phyloP scores from a whole-genome alignment of 2,888 invertebrate genomes.

The Chalcosyrphus nemorum region DNA sequence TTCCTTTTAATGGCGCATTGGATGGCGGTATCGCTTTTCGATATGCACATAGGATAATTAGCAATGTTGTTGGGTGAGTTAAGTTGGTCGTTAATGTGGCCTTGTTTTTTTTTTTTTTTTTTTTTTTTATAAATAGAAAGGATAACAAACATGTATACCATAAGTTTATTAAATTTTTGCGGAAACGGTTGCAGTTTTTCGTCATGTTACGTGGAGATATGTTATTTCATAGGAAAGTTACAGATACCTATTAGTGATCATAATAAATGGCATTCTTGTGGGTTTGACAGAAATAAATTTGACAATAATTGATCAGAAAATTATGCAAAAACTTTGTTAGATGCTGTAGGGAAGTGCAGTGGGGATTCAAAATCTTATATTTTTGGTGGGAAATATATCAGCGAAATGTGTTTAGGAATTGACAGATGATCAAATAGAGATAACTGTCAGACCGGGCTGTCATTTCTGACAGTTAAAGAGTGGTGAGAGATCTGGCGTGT shows the following conservation, averaged over 20 bases:
- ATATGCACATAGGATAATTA: conserved; percentile 66
- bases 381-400: too few relatives aligned
- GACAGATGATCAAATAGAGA: too few relatives aligned
- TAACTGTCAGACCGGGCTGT: too few relatives aligned
- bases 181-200: conserved; percentile 9
- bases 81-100: conserved; percentile 30
- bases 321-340: background rate
- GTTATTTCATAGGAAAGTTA: background rate
- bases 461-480: too few relatives aligned
- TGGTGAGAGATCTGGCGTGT: too few relatives aligned
- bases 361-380: too few relatives aligned
- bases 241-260: background rate
- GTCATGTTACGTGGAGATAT: too few relatives aligned
- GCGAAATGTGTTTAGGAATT: too few relatives aligned
- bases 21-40: conserved; percentile 57
- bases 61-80: conserved; percentile 49
- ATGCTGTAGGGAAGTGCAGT: background rate
- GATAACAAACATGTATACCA: background rate
- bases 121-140: background rate
- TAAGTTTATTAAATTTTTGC: conserved; percentile 33
- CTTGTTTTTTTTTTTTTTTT: background rate
- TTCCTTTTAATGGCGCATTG: conserved; percentile 49
- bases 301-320: conserved; percentile 5
- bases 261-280: conserved; percentile 27
- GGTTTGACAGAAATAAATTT: background rate